Evolutionary conservation across 2,113 vertebrate species (phyloP).

Genomic region (Lota lota): DNA sequence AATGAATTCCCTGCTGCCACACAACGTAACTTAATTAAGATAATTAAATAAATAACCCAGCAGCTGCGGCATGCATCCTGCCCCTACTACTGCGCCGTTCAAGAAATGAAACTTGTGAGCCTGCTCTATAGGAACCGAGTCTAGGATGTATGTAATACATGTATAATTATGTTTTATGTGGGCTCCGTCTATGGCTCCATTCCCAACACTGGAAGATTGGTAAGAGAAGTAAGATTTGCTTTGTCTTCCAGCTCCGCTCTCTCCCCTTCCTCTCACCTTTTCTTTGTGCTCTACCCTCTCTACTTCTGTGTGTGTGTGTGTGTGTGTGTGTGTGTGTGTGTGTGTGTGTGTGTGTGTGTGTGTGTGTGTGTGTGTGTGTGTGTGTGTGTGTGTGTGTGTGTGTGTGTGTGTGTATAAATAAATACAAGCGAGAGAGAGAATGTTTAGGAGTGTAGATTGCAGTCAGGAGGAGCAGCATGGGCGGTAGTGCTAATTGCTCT

Average conservation of each 20-base stretch:
- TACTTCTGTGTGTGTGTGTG: background rate
- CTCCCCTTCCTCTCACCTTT: background rate
- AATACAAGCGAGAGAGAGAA: background rate
- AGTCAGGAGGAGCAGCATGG: background rate
- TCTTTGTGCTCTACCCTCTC: background rate
- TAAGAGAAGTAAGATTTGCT: background rate
- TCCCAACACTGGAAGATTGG: background rate
- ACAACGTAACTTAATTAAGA: background rate
- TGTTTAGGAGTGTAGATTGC: constrained; percentile 6
- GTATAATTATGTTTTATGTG: too few relatives aligned
- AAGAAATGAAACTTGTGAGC: background rate
- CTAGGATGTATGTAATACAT: too few relatives aligned
- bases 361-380: too few relatives aligned
- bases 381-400: too few relatives aligned
- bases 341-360: too few relatives aligned
- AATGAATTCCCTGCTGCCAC: constrained; percentile 1
- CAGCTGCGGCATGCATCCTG: background rate
- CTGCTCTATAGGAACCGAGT: too few relatives aligned
- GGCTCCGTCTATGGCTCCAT: background rate
- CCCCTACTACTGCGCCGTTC: too few relatives aligned
- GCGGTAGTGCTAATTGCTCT: background rate
- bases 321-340: too few relatives aligned
- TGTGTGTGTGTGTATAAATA: too few relatives aligned
- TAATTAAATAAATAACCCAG: background rate
- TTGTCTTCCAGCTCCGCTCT: background rate